Conservation (phyloP, 2,888 invertebrate genomes). For the Galeruca laticollis region DNA sequence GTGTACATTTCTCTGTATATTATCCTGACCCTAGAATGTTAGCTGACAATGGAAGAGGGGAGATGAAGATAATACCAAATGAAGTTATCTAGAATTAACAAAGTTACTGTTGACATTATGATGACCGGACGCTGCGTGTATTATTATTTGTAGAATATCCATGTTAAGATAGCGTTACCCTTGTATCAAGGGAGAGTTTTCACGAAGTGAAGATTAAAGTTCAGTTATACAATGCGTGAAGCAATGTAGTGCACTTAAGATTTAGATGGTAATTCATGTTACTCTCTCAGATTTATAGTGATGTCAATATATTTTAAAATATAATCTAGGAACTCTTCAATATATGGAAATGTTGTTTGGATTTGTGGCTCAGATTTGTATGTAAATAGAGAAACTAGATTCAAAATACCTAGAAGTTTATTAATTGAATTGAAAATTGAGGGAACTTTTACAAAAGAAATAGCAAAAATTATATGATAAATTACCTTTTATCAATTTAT, state of each 20-base stretch:
- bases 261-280: neutral
- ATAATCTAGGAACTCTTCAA: too few species aligned
- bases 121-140: constrained; percentile 16
- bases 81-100: constrained; percentile 35
- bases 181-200: constrained; percentile 9
- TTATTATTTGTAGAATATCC: constrained; percentile 27
- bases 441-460: too few species aligned
- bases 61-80: constrained; percentile 28
- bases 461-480: too few species aligned
- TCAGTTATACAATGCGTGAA: neutral
- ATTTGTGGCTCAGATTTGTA: too few species aligned
- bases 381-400: too few species aligned
- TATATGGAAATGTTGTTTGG: too few species aligned
- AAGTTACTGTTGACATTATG: constrained; percentile 29
- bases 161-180: constrained; percentile 22
- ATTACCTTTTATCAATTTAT: too few species aligned
- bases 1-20: constrained; percentile 33
- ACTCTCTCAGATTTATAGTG: too few species aligned
- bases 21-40: constrained; percentile 11
- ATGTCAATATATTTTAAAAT: too few species aligned
- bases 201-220: neutral
- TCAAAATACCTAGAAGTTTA: too few species aligned
- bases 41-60: constrained; percentile 23
- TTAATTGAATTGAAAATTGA: too few species aligned
- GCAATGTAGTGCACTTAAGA: neutral